phyloP scores from a whole-genome alignment of 2,797 vertebrate genomes.

The Sternotherus odoratus region DNA sequence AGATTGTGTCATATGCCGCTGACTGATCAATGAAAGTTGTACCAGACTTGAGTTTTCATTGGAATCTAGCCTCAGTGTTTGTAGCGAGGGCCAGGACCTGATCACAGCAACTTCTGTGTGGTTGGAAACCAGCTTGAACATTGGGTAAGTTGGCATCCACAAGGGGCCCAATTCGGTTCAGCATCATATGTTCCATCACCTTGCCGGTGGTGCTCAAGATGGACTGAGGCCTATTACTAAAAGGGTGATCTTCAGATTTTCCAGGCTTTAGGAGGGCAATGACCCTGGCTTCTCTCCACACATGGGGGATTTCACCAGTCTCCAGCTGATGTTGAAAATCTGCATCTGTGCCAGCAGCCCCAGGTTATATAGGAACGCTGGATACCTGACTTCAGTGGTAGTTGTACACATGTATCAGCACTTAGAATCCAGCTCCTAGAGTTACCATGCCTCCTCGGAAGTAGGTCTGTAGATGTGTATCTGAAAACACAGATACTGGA shows the following conservation, averaged over 20 bases:
- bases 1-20: not conserved
- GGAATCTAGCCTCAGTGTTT: not conserved
- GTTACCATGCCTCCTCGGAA: not conserved
- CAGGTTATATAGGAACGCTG: not conserved
- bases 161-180: not conserved
- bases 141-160: not conserved
- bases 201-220: not conserved
- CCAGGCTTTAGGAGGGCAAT: not conserved
- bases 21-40: not conserved
- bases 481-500: not conserved
- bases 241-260: not conserved
- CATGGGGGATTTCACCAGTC: not conserved
- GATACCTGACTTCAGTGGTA: accelerated
- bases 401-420: not conserved
- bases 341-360: not conserved
- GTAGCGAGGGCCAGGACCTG: not conserved
- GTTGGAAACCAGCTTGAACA: not conserved
- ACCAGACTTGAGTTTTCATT: not conserved
- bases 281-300: not conserved
- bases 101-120: not conserved
- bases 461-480: not conserved
- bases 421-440: accelerated
- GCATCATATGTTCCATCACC: not conserved
- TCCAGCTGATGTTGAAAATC: not conserved
- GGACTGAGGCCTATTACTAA: not conserved